Conservation (phyloP, 2,888 invertebrate species). For the Synanthedon tipuliformis region DNA sequence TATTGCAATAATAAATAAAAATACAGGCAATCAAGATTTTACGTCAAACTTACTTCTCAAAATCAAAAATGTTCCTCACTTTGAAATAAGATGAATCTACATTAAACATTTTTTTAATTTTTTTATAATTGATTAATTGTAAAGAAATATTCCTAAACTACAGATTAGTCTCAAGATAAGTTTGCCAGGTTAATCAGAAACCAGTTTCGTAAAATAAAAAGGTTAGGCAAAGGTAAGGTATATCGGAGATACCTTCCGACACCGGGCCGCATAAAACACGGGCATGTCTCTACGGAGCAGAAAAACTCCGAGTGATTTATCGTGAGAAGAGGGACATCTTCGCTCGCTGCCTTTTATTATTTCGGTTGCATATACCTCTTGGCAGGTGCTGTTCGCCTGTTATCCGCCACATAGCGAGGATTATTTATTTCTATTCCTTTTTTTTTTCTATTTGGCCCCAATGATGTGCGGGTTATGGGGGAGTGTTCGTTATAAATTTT, state of each 20-base stretch:
- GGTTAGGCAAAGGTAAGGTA: not conserved
- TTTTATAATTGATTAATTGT: not conserved
- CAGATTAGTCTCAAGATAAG: not conserved
- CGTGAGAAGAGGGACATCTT: constrained; percentile 56
- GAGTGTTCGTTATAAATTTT: no score
- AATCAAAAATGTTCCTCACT: no score
- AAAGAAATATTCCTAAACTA: not conserved
- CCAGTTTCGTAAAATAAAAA: not conserved
- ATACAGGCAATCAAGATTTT: no score
- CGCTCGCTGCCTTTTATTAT: constrained; percentile 29
- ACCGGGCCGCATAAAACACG: constrained; percentile 40
- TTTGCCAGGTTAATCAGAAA: not conserved
- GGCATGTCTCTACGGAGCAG: constrained; percentile 36
- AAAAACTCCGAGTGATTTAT: constrained; percentile 53
- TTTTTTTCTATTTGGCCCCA: constrained; percentile 1
- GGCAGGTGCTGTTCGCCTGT: constrained; percentile 29
- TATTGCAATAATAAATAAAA: no score
- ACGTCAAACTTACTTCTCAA: no score
- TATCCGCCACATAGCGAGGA: constrained; percentile 13
- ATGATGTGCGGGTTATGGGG: no score
- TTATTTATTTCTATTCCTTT: constrained; percentile 13
- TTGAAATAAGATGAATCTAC: no score
- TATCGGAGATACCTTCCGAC: constrained; percentile 23
- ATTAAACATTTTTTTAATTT: no score
- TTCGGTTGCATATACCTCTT: constrained; percentile 21